Evolutionary conservation across 2,888 invertebrate genomes (phyloP).

Genomic region (Metallyticus violacea): DNA sequence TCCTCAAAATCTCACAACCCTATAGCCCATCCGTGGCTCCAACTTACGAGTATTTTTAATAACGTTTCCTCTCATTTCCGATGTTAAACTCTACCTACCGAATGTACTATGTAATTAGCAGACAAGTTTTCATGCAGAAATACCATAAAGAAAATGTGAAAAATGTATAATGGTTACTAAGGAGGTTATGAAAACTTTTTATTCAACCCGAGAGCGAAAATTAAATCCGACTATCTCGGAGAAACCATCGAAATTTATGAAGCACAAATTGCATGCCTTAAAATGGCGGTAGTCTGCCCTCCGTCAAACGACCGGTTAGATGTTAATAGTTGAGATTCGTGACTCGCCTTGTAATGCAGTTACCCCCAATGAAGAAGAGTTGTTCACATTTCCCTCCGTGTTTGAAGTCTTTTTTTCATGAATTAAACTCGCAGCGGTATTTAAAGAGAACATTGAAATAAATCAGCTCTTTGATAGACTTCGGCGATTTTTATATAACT

Average conservation of each 20-base stretch:
- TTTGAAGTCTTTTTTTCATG: too few species aligned
- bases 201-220: not conserved
- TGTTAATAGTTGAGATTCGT: not conserved
- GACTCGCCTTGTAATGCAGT: not conserved
- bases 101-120: not conserved
- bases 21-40: not conserved
- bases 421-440: too few species aligned
- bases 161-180: not conserved
- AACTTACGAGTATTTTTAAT: too few species aligned
- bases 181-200: not conserved
- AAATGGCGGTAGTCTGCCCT: not conserved
- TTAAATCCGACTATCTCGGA: not conserved
- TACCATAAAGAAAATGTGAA: not conserved
- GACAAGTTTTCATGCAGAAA: not conserved
- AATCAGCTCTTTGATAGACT: not conserved
- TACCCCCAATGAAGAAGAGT: too few species aligned
- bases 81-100: not conserved
- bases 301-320: not conserved
- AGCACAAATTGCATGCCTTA: not conserved
- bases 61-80: not conserved
- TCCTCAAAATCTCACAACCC: too few species aligned
- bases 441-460: too few species aligned
- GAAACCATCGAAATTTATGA: not conserved
- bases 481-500: not conserved
- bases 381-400: too few species aligned